phyloP scores from a whole-genome alignment of 1,140 invertebrate genomes.

The Papilio xuthus region DNA sequence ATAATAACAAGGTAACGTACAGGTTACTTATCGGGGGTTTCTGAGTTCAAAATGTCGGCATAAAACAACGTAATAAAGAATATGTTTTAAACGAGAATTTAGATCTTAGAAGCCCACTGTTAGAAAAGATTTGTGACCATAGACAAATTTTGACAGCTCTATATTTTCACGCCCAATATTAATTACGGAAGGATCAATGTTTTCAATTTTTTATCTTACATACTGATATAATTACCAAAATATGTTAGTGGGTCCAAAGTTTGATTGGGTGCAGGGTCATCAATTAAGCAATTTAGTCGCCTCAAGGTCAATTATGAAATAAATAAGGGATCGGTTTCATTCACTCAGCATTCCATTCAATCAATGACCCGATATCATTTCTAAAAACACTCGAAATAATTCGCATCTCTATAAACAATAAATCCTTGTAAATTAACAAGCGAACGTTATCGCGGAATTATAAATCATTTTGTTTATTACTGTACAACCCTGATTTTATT shows the following conservation, averaged over 20 bases:
- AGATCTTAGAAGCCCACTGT: no score
- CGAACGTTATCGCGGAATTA: conserved; percentile 21
- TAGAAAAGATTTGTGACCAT: neutral
- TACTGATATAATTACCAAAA: neutral
- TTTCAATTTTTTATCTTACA: neutral
- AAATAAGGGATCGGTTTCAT: conserved; percentile 4
- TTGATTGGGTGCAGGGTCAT: neutral
- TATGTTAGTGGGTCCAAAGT: neutral
- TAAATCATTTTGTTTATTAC: conserved; percentile 30
- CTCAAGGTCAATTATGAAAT: neutral
- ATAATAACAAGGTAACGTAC: neutral
- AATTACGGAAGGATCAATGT: neutral
- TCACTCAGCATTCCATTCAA: neutral
- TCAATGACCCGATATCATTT: neutral
- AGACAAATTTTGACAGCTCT: neutral
- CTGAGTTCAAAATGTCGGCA: no score
- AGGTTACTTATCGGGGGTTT: no score
- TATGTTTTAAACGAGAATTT: no score
- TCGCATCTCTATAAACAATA: conserved; percentile 16
- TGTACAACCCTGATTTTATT: conserved; percentile 29
- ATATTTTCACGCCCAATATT: neutral
- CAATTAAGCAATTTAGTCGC: neutral
- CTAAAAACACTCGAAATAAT: conserved; percentile 26
- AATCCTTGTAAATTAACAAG: conserved; percentile 12
- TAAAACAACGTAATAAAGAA: no score